Percentiles rank a stretch among this genome's conserved stretches.
phyloP scores from a whole-genome alignment of 2,797 vertebrate genomes.

The Leptatherina wallacei region DNA sequence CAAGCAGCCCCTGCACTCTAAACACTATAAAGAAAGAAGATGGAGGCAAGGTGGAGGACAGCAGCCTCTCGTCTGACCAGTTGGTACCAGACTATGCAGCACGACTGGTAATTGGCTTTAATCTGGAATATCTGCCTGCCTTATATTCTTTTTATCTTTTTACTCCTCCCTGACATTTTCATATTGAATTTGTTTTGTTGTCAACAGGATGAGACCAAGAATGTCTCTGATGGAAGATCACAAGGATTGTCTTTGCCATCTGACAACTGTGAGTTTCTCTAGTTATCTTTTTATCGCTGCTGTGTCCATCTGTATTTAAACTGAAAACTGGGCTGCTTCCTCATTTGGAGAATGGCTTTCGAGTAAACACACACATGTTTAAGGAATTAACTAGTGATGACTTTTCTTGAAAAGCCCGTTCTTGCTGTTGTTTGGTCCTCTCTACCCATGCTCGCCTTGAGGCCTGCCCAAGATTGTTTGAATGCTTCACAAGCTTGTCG shows the following conservation, averaged over 20 bases:
- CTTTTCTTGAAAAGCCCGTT: conserved; percentile 1
- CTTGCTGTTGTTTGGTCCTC: conserved; percentile 23
- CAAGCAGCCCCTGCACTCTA: conserved; percentile 62
- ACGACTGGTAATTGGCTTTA: conserved; percentile 67
- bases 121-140: conserved; percentile 13
- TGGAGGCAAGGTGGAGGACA: conserved; percentile 69
- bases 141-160: conserved; percentile 16
- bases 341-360: background rate
- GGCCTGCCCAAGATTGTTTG: conserved; percentile 40
- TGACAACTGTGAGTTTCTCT: conserved; percentile 73
- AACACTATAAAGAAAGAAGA: conserved; percentile 73
- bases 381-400: conserved; percentile 5
- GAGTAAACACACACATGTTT: conserved; percentile 6
- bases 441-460: conserved; percentile 16
- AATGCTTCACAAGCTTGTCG: conserved; percentile 43
- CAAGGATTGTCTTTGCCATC: conserved; percentile 54
- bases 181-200: conserved; percentile 17
- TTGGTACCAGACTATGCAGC: conserved; percentile 76
- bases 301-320: conserved; percentile 1
- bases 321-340: background rate
- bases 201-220: conserved; percentile 72
- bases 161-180: conserved; percentile 16
- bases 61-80: conserved; percentile 73
- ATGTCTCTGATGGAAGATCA: conserved; percentile 62
- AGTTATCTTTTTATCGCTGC: background rate